Conservation (phyloP, 2,888 invertebrate species). For the Lepidocyrtoides sp. region DNA sequence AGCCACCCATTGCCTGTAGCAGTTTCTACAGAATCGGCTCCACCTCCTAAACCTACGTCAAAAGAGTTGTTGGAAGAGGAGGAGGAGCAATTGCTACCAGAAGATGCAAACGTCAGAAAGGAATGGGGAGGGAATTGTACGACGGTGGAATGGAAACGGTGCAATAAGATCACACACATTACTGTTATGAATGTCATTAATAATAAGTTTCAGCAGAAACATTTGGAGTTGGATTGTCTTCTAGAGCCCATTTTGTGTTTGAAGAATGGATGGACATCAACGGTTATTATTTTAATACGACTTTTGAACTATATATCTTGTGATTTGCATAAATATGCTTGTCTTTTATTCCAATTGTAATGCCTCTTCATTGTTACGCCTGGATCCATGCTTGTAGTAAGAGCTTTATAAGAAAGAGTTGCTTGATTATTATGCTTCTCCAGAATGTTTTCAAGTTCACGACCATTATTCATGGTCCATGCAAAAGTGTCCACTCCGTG, state of each 20-base stretch:
- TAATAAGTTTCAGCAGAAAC: conserved; percentile 41
- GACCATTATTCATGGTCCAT: too few relatives aligned
- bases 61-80: neutral
- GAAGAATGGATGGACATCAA: conserved; percentile 68
- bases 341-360: too few relatives aligned
- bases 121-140: conserved; percentile 73
- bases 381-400: too few relatives aligned
- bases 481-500: too few relatives aligned
- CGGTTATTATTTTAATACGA: neutral
- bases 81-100: conserved; percentile 45
- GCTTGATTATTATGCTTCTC: too few relatives aligned
- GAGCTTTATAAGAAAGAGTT: too few relatives aligned
- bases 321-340: too few relatives aligned
- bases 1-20: neutral
- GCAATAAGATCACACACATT: conserved; percentile 66
- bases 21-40: neutral
- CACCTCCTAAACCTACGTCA: neutral
- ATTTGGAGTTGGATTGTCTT: conserved; percentile 65
- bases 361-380: too few relatives aligned
- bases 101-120: conserved; percentile 56
- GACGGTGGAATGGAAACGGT: conserved; percentile 57
- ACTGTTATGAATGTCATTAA: conserved; percentile 65
- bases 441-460: too few relatives aligned
- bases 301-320: neutral
- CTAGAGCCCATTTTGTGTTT: conserved; percentile 59